Evolutionary conservation across 2,797 vertebrate genomes (phyloP).

Genomic region (Syngnathus rostellatus): DNA sequence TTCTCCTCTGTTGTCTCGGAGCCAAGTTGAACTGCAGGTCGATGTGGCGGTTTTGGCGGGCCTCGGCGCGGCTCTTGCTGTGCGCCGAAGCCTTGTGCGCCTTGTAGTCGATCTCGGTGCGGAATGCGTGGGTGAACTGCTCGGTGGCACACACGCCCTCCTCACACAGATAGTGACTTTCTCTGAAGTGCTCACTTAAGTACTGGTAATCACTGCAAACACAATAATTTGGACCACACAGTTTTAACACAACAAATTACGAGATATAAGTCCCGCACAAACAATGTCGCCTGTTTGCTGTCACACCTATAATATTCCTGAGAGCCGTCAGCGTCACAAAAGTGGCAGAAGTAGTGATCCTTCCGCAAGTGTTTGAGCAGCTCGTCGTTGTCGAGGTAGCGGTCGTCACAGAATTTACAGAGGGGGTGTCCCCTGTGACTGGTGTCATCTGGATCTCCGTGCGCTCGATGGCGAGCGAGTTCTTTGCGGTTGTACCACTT

Average conservation of each 20-base stretch:
- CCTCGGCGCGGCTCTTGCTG: conserved; percentile 93
- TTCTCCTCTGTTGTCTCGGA: conserved; percentile 76
- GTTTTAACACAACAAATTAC: background rate
- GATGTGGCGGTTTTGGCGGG: conserved; percentile 93
- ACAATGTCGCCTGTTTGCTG: no score
- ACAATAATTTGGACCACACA: background rate
- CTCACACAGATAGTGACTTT: conserved; percentile 93
- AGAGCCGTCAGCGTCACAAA: conserved; percentile 92
- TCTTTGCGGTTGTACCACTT: conserved; percentile 97
- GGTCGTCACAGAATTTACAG: conserved; percentile 95
- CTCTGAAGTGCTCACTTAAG: conserved; percentile 90
- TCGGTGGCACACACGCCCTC: conserved; percentile 88
- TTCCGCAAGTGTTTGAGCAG: conserved; percentile 89
- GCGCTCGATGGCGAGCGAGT: conserved; percentile 87
- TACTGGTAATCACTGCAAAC: conserved; percentile 82
- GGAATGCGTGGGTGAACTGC: conserved; percentile 96
- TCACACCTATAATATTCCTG: conserved; percentile 94
- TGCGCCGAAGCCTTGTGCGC: conserved; percentile 90
- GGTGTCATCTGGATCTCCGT: conserved; percentile 93
- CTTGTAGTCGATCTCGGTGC: conserved; percentile 94
- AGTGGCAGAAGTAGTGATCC: conserved; percentile 98
- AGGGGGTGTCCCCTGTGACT: conserved; percentile 94
- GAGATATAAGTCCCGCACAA: no score
- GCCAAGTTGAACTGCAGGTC: conserved; percentile 90
- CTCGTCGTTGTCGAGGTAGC: conserved; percentile 95